phyloP scores from a whole-genome alignment of 2,888 invertebrate species.

The Cephus sareptanus region DNA sequence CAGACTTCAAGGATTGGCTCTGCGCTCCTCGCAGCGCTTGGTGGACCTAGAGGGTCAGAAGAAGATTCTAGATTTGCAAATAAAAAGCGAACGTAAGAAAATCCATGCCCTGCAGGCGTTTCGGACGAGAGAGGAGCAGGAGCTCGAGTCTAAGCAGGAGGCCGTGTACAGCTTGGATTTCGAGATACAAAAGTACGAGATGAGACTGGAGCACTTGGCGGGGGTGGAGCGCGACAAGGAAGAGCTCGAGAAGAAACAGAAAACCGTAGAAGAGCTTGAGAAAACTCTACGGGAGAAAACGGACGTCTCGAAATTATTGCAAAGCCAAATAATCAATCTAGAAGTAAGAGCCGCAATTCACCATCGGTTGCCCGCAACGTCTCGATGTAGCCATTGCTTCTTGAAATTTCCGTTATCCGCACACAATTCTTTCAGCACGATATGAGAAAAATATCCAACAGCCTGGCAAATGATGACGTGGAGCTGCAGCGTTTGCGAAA shows the following conservation, averaged over 20 bases:
- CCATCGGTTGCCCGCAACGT: no score
- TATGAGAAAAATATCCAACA: constrained; percentile 68
- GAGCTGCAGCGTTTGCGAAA: constrained; percentile 65
- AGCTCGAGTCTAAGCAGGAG: constrained; percentile 46
- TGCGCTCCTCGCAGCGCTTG: constrained; percentile 36
- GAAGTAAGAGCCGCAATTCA: constrained; percentile 57
- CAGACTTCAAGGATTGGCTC: constrained; percentile 43
- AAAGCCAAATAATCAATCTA: constrained; percentile 69
- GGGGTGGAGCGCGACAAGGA: constrained; percentile 52
- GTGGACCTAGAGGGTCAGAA: constrained; percentile 46
- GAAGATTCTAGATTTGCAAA: constrained; percentile 42
- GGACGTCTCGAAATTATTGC: constrained; percentile 65
- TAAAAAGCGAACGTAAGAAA: constrained; percentile 44
- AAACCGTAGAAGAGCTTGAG: constrained; percentile 67
- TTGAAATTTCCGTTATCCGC: background rate
- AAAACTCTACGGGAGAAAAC: constrained; percentile 61
- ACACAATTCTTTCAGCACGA: constrained; percentile 60
- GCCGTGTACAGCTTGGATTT: constrained; percentile 45
- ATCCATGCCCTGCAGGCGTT: constrained; percentile 38
- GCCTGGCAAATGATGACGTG: constrained; percentile 66
- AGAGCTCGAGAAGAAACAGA: constrained; percentile 63
- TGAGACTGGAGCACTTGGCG: constrained; percentile 46
- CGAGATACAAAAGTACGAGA: constrained; percentile 51
- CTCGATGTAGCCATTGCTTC: background rate
- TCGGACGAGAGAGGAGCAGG: constrained; percentile 41